Conservation (phyloP, 2,888 invertebrate species). For the Hemaris fuciformis region DNA sequence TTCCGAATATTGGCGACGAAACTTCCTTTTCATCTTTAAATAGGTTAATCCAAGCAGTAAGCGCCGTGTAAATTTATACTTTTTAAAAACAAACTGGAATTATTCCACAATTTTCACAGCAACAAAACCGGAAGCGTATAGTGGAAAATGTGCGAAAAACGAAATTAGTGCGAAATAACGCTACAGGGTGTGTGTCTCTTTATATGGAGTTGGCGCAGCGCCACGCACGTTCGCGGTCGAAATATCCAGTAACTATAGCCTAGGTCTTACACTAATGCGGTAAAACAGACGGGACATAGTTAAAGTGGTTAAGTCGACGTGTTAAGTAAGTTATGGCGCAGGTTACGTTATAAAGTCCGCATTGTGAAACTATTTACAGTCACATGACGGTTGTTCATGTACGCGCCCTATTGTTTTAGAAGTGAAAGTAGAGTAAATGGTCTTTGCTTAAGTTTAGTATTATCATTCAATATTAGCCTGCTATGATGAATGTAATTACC, state of each 20-base stretch:
- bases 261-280: constrained; percentile 27
- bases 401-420: neutral
- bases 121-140: neutral
- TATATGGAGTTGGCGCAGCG: constrained; percentile 53
- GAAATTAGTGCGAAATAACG: constrained; percentile 10
- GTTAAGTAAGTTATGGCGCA: constrained; percentile 21
- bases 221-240: constrained; percentile 55
- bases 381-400: neutral
- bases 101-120: neutral
- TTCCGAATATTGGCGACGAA: too few species aligned
- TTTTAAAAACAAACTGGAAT: neutral
- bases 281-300: constrained; percentile 26
- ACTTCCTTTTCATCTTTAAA: too few species aligned
- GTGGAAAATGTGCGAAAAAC: constrained; percentile 9
- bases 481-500: too few species aligned
- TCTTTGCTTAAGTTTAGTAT: neutral
- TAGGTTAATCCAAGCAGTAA: too few species aligned
- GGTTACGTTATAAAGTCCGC: constrained; percentile 4
- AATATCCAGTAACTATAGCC: constrained; percentile 33
- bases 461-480: too few species aligned
- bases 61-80: neutral
- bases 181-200: constrained; percentile 33
- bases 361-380: constrained; percentile 11
- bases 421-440: neutral
- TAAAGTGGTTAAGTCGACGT: constrained; percentile 24